Conservation (phyloP, 2,113 vertebrate genomes). For the Salvelinus alpinus region DNA sequence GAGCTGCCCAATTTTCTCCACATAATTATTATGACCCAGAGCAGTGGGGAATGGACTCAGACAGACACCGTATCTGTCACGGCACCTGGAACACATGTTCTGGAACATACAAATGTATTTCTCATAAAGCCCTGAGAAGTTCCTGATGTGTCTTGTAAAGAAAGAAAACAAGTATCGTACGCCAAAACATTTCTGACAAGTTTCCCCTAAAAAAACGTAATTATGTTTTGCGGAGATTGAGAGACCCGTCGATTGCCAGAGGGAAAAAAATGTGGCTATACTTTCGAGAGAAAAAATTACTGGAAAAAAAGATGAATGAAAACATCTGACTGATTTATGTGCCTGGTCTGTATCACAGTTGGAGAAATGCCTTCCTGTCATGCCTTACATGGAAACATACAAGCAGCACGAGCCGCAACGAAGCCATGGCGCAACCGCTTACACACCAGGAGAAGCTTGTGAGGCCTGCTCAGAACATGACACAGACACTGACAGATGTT, state of each 20-base stretch:
- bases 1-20: slow-evolving; percentile 12
- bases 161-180: slow-evolving; percentile 39
- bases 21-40: not conserved
- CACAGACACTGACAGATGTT: slow-evolving; percentile 38
- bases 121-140: slow-evolving; percentile 2
- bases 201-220: slow-evolving; percentile 46
- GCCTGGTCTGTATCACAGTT: slow-evolving; percentile 48
- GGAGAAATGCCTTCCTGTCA: slow-evolving; percentile 53
- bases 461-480: slow-evolving; percentile 50
- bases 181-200: slow-evolving; percentile 51
- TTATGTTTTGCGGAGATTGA: slow-evolving; percentile 10
- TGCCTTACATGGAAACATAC: slow-evolving; percentile 71
- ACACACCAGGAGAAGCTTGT: slow-evolving; percentile 12
- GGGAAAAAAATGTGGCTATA: slow-evolving; percentile 43
- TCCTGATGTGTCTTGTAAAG: slow-evolving; percentile 6
- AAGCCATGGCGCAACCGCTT: slow-evolving; percentile 55
- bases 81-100: not conserved
- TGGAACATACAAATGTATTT: slow-evolving; percentile 2
- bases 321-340: slow-evolving; percentile 62
- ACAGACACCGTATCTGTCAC: not conserved
- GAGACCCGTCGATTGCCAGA: slow-evolving; percentile 30
- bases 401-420: slow-evolving; percentile 44
- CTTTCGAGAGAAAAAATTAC: slow-evolving; percentile 38
- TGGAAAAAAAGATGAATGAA: slow-evolving; percentile 28
- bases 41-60: not conserved